phyloP scores from a whole-genome alignment of 2,113 vertebrate species.

The Nesospiza acunhae region DNA sequence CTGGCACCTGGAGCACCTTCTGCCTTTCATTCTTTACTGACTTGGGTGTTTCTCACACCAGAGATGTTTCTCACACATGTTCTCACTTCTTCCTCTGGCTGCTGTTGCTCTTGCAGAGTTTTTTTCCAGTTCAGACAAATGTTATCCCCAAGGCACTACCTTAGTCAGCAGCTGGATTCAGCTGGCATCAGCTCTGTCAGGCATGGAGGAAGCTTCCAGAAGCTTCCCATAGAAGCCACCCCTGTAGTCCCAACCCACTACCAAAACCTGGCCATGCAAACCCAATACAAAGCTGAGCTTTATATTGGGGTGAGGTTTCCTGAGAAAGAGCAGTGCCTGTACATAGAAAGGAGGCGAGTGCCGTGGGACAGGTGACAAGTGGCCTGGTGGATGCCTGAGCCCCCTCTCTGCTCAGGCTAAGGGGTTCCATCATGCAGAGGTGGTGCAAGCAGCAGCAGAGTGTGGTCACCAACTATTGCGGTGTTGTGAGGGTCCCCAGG shows the following conservation, averaged over 20 bases:
- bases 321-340: neutral
- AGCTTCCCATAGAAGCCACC: neutral
- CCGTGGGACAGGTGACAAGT: neutral
- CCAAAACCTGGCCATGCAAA: neutral
- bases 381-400: fast-evolving
- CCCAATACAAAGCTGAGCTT: neutral
- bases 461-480: no score
- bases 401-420: neutral
- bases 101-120: neutral
- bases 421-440: neutral
- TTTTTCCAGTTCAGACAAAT: neutral
- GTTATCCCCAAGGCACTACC: neutral
- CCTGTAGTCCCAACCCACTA: neutral
- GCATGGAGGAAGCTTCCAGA: neutral
- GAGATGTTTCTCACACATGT: neutral
- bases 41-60: neutral
- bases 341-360: neutral
- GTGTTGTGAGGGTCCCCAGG: no score
- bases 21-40: neutral
- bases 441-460: no score
- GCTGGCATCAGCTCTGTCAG: neutral
- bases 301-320: neutral
- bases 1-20: neutral
- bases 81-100: neutral
- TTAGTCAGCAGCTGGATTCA: neutral